These are phyloP conservation scores for Pteronura brasiliensis DNA, from an alignment of 2,113 vertebrate species.

Conservation along the genomic window DNA sequence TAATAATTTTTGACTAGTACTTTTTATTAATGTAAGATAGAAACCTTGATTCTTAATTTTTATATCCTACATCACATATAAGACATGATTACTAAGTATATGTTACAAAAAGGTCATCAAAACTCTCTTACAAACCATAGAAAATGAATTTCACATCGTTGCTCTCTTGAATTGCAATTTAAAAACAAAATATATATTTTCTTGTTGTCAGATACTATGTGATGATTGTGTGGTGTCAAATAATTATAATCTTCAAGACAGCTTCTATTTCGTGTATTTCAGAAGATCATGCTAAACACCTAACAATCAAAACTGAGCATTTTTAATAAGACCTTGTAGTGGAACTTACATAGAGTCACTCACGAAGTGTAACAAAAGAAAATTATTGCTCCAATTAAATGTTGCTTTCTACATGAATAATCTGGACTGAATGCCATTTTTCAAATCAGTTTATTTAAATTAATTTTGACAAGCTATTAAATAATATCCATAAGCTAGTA, in stretches of 20 bases:
- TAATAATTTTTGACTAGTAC: neutral
- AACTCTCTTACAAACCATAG: neutral
- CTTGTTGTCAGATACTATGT: neutral
- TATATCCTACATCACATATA: neutral
- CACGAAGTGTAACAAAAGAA: constrained; percentile 28
- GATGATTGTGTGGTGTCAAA: neutral
- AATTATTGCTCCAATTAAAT: constrained; percentile 42
- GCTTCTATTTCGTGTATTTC: neutral
- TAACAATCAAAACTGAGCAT: neutral
- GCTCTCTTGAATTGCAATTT: neutral
- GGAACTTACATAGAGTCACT: neutral
- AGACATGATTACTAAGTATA: neutral
- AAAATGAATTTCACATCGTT: neutral
- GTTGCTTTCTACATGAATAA: constrained; percentile 51
- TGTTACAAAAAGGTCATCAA: neutral
- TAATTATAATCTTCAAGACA: constrained; percentile 9
- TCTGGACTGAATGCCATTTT: constrained; percentile 33
- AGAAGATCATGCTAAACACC: neutral
- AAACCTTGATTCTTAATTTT: neutral
- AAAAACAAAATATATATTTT: neutral
- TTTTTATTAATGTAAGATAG: neutral
- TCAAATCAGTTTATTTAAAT: constrained; percentile 46
- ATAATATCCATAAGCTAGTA: constrained; percentile 51
- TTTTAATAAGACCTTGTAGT: neutral
- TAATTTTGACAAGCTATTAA: constrained; percentile 69